Conservation (phyloP, 2,113 vertebrate species). For the Heterotilapia buettikoferi region DNA sequence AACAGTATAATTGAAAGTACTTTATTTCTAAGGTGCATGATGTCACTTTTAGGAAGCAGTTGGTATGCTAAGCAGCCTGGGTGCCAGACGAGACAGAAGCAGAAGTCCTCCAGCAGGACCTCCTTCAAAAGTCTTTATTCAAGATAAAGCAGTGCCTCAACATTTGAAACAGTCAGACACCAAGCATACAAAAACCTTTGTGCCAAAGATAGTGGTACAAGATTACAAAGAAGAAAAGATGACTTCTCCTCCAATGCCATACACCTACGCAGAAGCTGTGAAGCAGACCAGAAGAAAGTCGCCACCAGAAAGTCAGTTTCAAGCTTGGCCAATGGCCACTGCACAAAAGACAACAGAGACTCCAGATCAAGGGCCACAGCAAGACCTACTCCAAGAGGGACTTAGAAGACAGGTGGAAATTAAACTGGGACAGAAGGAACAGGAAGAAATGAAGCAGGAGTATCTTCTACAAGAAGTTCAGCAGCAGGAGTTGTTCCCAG, state of each 20-base stretch:
- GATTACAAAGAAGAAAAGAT: slow-evolving; percentile 46
- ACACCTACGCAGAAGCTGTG: slow-evolving; percentile 31
- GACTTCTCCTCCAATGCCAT: slow-evolving; percentile 26
- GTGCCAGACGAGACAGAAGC: slow-evolving; percentile 65
- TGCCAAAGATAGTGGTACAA: slow-evolving; percentile 65
- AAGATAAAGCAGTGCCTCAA: slow-evolving; percentile 7
- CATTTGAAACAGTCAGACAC: neutral
- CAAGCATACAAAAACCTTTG: neutral
- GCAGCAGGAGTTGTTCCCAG: neutral
- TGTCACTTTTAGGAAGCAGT: slow-evolving; percentile 63
- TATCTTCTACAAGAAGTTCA: neutral
- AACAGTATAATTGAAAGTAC: neutral
- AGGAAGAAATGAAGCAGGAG: neutral
- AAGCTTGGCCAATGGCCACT: neutral
- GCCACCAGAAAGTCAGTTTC: neutral
- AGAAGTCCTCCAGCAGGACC: slow-evolving; percentile 61
- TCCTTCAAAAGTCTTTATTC: slow-evolving; percentile 63
- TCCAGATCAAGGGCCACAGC: neutral
- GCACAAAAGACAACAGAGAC: neutral
- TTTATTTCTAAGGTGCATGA: neutral
- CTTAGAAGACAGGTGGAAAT: neutral
- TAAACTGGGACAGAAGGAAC: neutral
- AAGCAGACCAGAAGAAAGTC: slow-evolving; percentile 15
- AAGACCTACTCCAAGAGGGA: neutral
- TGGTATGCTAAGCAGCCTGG: slow-evolving; percentile 73